Conservation (phyloP, 2,888 invertebrate species). For the Brachypalpus laphriformis region DNA sequence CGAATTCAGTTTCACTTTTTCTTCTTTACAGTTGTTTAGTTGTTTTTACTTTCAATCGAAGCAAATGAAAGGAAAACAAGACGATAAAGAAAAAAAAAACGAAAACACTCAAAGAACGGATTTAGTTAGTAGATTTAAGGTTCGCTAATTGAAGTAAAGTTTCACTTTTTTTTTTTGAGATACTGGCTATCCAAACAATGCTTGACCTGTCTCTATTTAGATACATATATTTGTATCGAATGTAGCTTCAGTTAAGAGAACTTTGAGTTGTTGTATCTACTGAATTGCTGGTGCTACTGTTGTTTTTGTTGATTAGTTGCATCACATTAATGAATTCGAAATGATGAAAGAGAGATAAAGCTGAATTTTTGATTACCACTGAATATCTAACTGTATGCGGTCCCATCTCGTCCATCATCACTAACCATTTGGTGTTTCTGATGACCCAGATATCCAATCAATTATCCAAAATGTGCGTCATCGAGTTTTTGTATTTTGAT, state of each 20-base stretch:
- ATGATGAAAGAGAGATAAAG: slow-evolving; percentile 45
- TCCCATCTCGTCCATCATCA: not conserved
- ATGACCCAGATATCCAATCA: slow-evolving; percentile 20
- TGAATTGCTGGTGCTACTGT: no score
- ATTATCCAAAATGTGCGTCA: slow-evolving; percentile 16
- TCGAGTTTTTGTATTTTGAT: not conserved
- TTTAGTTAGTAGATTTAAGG: slow-evolving; percentile 1
- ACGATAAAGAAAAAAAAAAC: not conserved
- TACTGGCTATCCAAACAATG: not conserved
- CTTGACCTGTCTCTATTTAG: not conserved
- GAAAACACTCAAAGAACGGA: not conserved
- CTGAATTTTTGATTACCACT: slow-evolving; percentile 5
- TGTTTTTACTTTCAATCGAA: slow-evolving; percentile 12
- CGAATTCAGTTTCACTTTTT: slow-evolving; percentile 22
- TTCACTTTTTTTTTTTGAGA: slow-evolving; percentile 5
- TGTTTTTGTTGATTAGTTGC: slow-evolving; percentile 36
- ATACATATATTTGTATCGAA: not conserved
- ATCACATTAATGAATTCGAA: slow-evolving; percentile 50
- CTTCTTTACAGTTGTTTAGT: not conserved
- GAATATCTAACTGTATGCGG: slow-evolving; percentile 4
- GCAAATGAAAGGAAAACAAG: not conserved
- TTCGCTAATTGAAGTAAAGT: slow-evolving; percentile 2
- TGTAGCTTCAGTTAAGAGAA: slow-evolving; percentile 7
- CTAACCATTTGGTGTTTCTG: not conserved
- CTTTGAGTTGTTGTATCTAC: not conserved